A percentile compares a stretch with the other conserved stretches of the same genome.
Evolutionary conservation across 2,113 vertebrate genomes (phyloP).

Genomic region (Telmatochromis sp.): DNA sequence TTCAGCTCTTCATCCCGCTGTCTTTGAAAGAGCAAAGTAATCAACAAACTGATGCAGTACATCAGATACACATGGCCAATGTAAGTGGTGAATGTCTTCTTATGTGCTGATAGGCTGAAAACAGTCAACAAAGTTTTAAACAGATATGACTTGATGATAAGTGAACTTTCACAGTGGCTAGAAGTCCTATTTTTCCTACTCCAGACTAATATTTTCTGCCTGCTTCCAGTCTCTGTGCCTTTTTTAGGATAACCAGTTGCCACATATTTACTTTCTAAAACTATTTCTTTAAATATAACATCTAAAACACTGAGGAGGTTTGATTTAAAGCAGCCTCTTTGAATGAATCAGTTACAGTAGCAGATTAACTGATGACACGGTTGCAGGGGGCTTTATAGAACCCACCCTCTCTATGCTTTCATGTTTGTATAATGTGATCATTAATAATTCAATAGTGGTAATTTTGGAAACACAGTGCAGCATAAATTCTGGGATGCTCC

Average conservation of each 20-base stretch:
- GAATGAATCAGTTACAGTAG: neutral
- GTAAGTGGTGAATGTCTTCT: neutral
- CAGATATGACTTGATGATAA: neutral
- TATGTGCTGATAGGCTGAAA: neutral
- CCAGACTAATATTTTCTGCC: neutral
- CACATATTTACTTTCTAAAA: neutral
- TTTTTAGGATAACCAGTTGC: neutral
- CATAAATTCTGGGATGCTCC: neutral
- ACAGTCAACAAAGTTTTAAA: neutral
- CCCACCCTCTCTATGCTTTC: neutral
- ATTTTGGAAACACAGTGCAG: neutral
- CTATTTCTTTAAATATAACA: neutral
- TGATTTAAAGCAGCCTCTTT: neutral
- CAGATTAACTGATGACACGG: neutral
- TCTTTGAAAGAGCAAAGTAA: neutral
- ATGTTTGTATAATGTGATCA: neutral
- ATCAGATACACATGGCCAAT: neutral
- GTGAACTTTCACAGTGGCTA: neutral
- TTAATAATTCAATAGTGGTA: neutral
- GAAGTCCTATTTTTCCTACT: neutral
- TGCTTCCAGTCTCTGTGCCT: neutral
- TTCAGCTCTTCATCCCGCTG: neutral
- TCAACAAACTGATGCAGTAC: neutral
- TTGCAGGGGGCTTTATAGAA: neutral
- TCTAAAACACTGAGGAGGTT: neutral